Percentiles rank a stretch among this genome's conserved stretches.
Conservation (phyloP, 1,140 invertebrate species). For the Drosophila aff. region DNA sequence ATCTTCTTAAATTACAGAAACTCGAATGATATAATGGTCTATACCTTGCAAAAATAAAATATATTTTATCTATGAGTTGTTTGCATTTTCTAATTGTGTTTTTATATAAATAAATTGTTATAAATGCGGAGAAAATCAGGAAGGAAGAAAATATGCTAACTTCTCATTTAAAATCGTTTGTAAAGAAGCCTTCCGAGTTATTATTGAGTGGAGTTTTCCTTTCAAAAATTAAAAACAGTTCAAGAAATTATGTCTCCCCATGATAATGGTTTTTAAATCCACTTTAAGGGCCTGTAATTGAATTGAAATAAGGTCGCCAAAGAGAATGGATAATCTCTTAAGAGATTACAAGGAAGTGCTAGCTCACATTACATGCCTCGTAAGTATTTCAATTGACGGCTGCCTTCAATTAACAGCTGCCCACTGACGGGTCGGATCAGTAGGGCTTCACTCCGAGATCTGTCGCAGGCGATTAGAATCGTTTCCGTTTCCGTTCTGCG, state of each 20-base stretch:
- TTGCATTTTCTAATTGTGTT: neutral
- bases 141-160: too few relatives aligned
- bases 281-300: neutral
- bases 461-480: conserved; percentile 63
- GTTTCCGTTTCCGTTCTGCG: conserved; percentile 68
- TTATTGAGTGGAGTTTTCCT: neutral
- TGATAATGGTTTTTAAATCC: neutral
- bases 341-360: conserved; percentile 19
- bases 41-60: too few relatives aligned
- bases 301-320: conserved; percentile 6
- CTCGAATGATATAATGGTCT: too few relatives aligned
- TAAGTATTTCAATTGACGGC: conserved; percentile 33
- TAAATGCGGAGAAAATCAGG: neutral
- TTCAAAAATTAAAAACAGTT: neutral
- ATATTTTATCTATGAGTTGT: too few relatives aligned
- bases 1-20: neutral
- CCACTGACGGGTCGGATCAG: conserved; percentile 1
- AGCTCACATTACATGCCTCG: neutral
- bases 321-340: conserved; percentile 2
- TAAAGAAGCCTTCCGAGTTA: neutral
- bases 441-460: conserved; percentile 56
- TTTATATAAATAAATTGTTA: neutral
- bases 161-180: too few relatives aligned
- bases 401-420: conserved; percentile 24
- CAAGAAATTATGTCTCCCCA: neutral